Base-by-base conservation (phyloP, 2,888 invertebrate genomes). In the Drosophila neutralis region DNA sequence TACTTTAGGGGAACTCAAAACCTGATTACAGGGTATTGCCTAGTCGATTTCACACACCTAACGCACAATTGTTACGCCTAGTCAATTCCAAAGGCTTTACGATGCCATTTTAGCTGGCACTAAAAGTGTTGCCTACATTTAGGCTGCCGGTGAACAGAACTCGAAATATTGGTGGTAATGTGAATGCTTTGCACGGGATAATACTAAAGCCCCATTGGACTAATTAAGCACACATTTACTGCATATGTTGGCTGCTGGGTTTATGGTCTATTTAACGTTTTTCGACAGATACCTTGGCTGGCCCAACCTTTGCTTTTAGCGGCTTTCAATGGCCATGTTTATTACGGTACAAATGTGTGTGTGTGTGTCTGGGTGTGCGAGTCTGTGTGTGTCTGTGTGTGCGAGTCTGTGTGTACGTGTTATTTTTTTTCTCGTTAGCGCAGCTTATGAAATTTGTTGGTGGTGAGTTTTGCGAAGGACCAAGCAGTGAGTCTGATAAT, bases 181-280 rank as follows among this genome's bases (percentile, higher is more conserved):
- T 35, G 45, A 73, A 60, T 53, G 58, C 52, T 56, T 45, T 27
- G 56, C 57, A 63, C n/a, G 38, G 79, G 54, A 74, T 78, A 71
- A 65, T 53, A 35, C 57, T 10, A 40, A 69, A 62, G 53, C 53
- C 66, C 69, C 72, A 63, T 72, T 59, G 79, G 38, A 66, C 82
- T 87, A 83, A 84, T 84, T 84, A 84, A 79, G 73, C 60, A 65
- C 68, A 58, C 77, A 74, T 73, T 68, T 71, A 62, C 61, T 69
- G 66, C 80, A 74, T 74, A 65, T 82, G 80, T 72, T 53, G 33
- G 45, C 27, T 21, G 45, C 27, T 21, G 63, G 62, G 49, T 38
- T 78, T 75, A 78, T 78, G 71, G 69, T 60, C 61, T 69, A 75
- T 78, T 78, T 78, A 78, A 72, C 63, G 71, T 65, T 52, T 49